Percentiles rank a stretch among this genome's conserved stretches.
phyloP scores from a whole-genome alignment of 2,888 invertebrate genomes.

The Rhagium mordax region DNA sequence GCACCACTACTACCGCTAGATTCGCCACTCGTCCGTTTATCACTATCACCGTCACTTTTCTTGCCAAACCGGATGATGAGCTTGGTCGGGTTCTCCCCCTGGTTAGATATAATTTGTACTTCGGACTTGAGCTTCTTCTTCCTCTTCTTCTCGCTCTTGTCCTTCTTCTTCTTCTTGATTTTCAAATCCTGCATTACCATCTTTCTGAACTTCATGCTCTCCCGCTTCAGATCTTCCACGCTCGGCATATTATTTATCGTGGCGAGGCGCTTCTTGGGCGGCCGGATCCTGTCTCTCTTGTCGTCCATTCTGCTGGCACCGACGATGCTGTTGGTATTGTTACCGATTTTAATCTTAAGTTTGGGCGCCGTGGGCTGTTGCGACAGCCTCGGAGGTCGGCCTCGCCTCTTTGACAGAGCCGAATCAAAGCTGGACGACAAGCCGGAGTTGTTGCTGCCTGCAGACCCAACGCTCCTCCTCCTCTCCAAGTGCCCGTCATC shows the following conservation, averaged over 20 bases:
- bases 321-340: slow-evolving; percentile 71
- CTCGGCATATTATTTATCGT: slow-evolving; percentile 74
- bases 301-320: slow-evolving; percentile 70
- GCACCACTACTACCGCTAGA: slow-evolving; percentile 51
- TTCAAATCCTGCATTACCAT: slow-evolving; percentile 89
- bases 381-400: slow-evolving; percentile 65
- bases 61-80: slow-evolving; percentile 83
- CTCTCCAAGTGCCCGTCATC: slow-evolving; percentile 72
- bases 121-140: slow-evolving; percentile 73
- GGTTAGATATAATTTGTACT: slow-evolving; percentile 74
- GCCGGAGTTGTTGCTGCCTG: slow-evolving; percentile 66
- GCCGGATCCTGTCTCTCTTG: slow-evolving; percentile 74
- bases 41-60: slow-evolving; percentile 51
- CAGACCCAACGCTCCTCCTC: slow-evolving; percentile 71
- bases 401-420: slow-evolving; percentile 62
- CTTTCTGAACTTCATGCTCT: slow-evolving; percentile 90
- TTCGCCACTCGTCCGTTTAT: slow-evolving; percentile 59
- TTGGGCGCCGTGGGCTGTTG: slow-evolving; percentile 65
- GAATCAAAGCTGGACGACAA: slow-evolving; percentile 57
- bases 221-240: slow-evolving; percentile 85
- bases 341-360: slow-evolving; percentile 82
- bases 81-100: slow-evolving; percentile 77
- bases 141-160: slow-evolving; percentile 72
- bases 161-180: slow-evolving; percentile 75
- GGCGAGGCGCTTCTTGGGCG: slow-evolving; percentile 86